Evolutionary conservation across 2,797 vertebrate genomes (phyloP).

Genomic region (Manis pentadactyla): DNA sequence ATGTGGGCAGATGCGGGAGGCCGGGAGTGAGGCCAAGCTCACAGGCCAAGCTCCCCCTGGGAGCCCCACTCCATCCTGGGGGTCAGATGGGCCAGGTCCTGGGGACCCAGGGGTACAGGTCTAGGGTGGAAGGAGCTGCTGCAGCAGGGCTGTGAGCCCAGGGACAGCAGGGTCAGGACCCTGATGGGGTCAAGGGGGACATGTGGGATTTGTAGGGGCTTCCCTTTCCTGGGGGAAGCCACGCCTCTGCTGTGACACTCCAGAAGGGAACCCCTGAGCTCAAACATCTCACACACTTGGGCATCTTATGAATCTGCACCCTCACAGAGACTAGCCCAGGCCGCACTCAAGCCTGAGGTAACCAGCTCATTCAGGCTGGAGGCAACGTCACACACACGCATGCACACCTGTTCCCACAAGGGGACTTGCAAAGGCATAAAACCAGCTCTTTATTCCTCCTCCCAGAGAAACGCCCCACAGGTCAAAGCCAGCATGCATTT

Average conservation of each 20-base stretch:
- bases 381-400: too few species aligned
- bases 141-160: neutral
- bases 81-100: neutral
- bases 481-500: slow-evolving; percentile 3
- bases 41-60: neutral
- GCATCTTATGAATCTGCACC: neutral
- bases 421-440: neutral
- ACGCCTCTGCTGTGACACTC: neutral
- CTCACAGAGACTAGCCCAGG: neutral
- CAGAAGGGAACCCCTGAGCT: neutral
- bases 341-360: neutral
- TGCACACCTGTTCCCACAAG: neutral
- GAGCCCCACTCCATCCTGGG: too few species aligned
- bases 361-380: neutral
- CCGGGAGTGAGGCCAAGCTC: neutral
- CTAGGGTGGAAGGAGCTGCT: too few species aligned
- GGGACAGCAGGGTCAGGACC: neutral
- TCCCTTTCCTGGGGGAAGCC: neutral
- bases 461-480: slow-evolving; percentile 17
- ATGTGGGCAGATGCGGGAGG: neutral
- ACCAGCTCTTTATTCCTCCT: neutral
- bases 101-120: neutral
- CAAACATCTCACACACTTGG: neutral
- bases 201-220: neutral
- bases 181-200: neutral